Conservation (phyloP, 2,113 vertebrate genomes). For the Macaca mulatta region DNA sequence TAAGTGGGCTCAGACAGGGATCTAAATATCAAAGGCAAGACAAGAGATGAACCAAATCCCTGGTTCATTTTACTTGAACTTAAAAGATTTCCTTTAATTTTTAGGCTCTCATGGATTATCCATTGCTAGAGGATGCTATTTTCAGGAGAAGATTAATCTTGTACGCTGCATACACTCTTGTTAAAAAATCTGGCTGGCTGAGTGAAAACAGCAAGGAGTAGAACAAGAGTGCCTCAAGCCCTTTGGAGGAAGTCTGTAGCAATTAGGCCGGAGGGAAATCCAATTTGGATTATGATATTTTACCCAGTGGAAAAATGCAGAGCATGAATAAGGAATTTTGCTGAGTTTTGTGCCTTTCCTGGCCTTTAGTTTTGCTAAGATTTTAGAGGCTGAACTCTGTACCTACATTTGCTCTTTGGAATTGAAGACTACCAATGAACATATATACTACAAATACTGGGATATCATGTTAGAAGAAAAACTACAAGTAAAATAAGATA, state of each 20-base stretch:
- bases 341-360: neutral
- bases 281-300: neutral
- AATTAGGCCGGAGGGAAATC: neutral
- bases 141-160: constrained; percentile 25
- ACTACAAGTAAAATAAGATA: neutral
- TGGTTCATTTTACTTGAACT: constrained; percentile 3
- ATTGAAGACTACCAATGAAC: neutral
- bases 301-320: neutral
- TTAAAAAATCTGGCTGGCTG: neutral
- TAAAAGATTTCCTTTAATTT: constrained; percentile 50
- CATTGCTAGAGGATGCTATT: neutral
- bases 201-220: neutral
- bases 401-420: neutral
- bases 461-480: neutral
- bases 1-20: constrained; percentile 51
- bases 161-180: neutral
- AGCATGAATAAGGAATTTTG: neutral
- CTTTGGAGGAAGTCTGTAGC: neutral
- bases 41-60: neutral
- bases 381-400: neutral
- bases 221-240: neutral
- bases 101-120: constrained; percentile 30
- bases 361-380: neutral
- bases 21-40: constrained; percentile 63
- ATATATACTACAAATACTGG: neutral